phyloP scores from a whole-genome alignment of 2,888 invertebrate species.

The Ligdia adustata region DNA sequence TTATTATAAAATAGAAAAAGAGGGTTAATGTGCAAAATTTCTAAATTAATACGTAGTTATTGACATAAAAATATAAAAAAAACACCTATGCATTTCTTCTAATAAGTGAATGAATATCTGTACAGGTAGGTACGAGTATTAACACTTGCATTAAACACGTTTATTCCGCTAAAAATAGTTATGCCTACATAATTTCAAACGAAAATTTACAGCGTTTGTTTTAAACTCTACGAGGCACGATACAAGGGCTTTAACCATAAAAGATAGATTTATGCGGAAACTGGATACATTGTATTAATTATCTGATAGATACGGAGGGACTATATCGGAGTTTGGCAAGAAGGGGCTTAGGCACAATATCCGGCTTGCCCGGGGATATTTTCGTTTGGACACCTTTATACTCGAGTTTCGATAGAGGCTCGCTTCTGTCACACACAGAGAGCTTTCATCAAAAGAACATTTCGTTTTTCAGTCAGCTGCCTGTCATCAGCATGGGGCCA shows the following conservation, averaged over 20 bases:
- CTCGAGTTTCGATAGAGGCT: conserved; percentile 27
- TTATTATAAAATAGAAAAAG: too few species aligned
- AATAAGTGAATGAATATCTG: too few species aligned
- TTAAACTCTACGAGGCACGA: conserved; percentile 14
- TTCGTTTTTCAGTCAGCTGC: conserved; percentile 10
- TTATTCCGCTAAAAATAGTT: conserved; percentile 5
- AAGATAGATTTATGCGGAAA: conserved; percentile 43
- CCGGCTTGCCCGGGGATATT: conserved; percentile 50
- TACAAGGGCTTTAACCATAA: conserved; percentile 41
- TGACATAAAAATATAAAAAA: too few species aligned
- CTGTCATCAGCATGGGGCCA: conserved; percentile 2
- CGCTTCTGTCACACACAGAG: conserved; percentile 11
- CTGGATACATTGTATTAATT: conserved; percentile 39
- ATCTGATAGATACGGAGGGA: conserved; percentile 46
- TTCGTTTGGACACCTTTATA: conserved; percentile 52
- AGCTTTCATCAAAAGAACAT: conserved; percentile 15
- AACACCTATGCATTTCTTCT: too few species aligned
- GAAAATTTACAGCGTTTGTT: conserved; percentile 5
- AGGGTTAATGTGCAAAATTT: too few species aligned
- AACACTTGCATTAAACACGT: too few species aligned
- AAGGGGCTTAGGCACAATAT: conserved; percentile 48
- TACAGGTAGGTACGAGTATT: too few species aligned
- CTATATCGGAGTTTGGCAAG: conserved; percentile 36
- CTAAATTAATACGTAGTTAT: too few species aligned
- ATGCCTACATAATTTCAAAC: conserved; percentile 3